These are phyloP conservation scores for Girardinus metallicus DNA, from an alignment of 2,797 vertebrate species.

Conservation along the genomic window DNA sequence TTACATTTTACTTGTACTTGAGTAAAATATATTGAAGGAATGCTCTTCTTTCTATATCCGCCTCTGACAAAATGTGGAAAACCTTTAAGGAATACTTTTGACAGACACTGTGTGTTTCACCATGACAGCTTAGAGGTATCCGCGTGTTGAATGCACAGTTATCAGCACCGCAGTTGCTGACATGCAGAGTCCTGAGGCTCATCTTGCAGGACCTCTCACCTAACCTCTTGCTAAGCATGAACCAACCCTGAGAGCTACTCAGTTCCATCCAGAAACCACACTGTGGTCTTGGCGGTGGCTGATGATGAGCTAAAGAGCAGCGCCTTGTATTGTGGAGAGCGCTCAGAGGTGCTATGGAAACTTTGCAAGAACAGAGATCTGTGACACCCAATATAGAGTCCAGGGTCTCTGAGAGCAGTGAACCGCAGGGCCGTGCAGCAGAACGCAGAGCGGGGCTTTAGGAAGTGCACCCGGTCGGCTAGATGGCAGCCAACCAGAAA, in stretches of 20 bases:
- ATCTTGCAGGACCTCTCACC: conserved; percentile 53
- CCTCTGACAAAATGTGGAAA: not conserved
- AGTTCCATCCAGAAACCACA: conserved; percentile 76
- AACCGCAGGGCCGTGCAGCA: conserved; percentile 64
- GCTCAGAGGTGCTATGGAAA: conserved; percentile 74
- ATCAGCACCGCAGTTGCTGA: conserved; percentile 12
- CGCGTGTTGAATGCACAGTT: not conserved
- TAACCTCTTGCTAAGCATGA: conserved; percentile 44
- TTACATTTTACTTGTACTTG: not conserved
- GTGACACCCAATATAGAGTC: conserved; percentile 69
- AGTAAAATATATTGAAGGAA: not conserved
- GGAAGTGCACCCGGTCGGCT: conserved; percentile 47
- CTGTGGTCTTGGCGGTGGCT: conserved; percentile 69
- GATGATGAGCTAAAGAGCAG: conserved; percentile 60
- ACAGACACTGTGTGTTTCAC: not conserved
- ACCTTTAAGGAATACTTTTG: not conserved
- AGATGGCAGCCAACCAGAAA: conserved; percentile 51
- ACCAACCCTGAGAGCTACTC: conserved; percentile 23
- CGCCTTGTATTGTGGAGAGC: conserved; percentile 56
- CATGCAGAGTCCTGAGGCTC: conserved; percentile 20
- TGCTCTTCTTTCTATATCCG: not conserved
- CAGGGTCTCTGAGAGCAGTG: conserved; percentile 60
- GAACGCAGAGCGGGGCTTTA: conserved; percentile 53
- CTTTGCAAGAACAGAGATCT: conserved; percentile 53
- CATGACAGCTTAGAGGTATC: not conserved